Percentiles rank a stretch among this genome's conserved stretches.
phyloP scores from a whole-genome alignment of 2,888 invertebrate species.

The Hirtodrosophila cameraria region DNA sequence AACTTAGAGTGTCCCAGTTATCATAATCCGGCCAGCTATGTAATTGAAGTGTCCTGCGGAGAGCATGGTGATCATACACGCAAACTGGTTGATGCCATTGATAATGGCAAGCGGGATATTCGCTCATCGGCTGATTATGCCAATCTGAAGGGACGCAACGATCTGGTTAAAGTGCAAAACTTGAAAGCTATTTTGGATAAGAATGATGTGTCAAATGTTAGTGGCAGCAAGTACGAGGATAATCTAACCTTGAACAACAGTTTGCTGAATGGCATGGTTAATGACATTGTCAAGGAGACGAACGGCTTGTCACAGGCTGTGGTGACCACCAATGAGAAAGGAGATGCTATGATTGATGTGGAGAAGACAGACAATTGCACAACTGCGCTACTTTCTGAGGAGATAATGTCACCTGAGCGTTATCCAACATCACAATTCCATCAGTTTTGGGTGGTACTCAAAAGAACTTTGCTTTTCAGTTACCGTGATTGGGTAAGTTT shows the following conservation, averaged over 20 bases:
- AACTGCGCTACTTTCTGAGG: conserved; percentile 88
- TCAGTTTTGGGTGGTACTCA: conserved; percentile 95
- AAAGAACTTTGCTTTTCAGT: conserved; percentile 93
- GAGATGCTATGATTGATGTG: conserved; percentile 83
- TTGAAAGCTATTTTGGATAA: conserved; percentile 85
- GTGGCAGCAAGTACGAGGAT: conserved; percentile 81
- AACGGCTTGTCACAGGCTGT: conserved; percentile 42
- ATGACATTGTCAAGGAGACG: conserved; percentile 86
- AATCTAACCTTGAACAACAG: conserved; percentile 83
- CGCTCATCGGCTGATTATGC: conserved; percentile 90
- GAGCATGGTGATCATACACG: conserved; percentile 96
- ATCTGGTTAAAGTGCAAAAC: conserved; percentile 86
- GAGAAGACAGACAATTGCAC: conserved; percentile 90
- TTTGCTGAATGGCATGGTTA: conserved; percentile 86
- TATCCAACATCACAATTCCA: conserved; percentile 93
- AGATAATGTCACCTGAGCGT: conserved; percentile 87
- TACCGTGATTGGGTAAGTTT: conserved; percentile 93
- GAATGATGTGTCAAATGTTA: conserved; percentile 84
- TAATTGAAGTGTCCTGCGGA: conserved; percentile 98
- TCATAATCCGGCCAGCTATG: conserved; percentile 98
- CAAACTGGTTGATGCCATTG: conserved; percentile 92
- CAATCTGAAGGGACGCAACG: conserved; percentile 85
- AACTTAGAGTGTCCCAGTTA: conserved; percentile 96
- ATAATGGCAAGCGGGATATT: conserved; percentile 93
- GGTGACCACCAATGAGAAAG: conserved; percentile 79